Conservation (phyloP, 2,113 vertebrate species). For the Urocynchramus pylzowi region DNA sequence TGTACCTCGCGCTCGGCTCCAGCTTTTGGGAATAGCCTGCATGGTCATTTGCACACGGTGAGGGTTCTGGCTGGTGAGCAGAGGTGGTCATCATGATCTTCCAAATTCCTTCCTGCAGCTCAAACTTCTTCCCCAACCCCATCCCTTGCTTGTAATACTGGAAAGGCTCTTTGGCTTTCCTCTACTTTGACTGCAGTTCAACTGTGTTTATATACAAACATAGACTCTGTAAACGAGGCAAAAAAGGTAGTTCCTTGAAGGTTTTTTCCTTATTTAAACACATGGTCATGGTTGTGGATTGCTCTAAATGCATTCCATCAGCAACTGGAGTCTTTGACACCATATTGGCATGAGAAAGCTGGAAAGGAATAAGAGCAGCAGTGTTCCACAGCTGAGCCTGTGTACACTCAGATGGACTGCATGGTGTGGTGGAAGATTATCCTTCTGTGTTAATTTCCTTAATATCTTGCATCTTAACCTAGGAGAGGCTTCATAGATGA, state of each 20-base stretch:
- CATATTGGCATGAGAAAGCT: background rate
- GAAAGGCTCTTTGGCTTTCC: background rate
- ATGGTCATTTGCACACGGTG: constrained; percentile 98
- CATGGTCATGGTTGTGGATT: background rate
- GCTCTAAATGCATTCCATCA: background rate
- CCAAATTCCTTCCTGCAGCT: background rate
- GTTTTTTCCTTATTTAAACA: background rate
- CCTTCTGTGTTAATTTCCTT: background rate
- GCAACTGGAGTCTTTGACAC: background rate
- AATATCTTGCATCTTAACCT: background rate
- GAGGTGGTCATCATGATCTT: background rate
- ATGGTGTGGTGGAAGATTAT: background rate
- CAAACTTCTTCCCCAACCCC: background rate
- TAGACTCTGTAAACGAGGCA: background rate
- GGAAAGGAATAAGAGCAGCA: background rate
- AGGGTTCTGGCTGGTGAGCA: background rate
- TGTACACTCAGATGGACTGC: background rate
- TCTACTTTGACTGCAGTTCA: background rate
- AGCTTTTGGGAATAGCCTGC: constrained; percentile 95
- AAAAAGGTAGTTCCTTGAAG: background rate
- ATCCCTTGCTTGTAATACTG: background rate
- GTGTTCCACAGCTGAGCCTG: background rate
- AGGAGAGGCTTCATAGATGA: background rate
- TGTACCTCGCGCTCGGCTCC: constrained; percentile 86
- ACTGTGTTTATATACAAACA: background rate